Evolutionary conservation across 2,797 vertebrate species (phyloP).

Genomic region (Rhadinocentrus ornatus): DNA sequence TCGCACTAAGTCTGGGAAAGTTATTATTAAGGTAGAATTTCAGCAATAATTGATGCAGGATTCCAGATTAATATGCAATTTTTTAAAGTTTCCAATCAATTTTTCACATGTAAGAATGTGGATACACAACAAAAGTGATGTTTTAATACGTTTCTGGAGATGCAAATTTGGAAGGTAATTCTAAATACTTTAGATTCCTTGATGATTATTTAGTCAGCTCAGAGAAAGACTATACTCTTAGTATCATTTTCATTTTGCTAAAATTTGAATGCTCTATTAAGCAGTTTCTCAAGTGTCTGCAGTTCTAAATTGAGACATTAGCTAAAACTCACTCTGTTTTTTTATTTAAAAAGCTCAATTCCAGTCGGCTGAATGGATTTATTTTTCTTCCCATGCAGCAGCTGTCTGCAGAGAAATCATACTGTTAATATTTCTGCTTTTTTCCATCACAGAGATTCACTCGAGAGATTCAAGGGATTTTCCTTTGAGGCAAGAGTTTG

Average conservation of each 20-base stretch:
- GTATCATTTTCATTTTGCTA: slow-evolving; percentile 15
- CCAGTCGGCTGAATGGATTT: slow-evolving; percentile 6
- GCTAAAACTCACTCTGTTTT: slow-evolving; percentile 27
- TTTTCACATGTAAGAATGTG: too few species aligned
- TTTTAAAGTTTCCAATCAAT: too few species aligned
- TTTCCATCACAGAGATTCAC: neutral
- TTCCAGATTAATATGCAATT: too few species aligned
- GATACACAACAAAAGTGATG: too few species aligned
- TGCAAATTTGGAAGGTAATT: neutral
- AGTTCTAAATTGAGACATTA: slow-evolving; percentile 26
- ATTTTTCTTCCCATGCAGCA: slow-evolving; percentile 15
- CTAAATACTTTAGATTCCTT: neutral
- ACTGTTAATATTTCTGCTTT: neutral
- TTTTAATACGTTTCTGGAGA: too few species aligned
- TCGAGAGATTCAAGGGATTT: neutral
- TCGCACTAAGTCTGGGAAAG: too few species aligned
- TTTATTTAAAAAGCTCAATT: slow-evolving; percentile 8
- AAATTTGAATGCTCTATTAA: neutral
- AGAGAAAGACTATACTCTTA: neutral
- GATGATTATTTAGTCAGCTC: neutral
- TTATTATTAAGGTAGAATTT: too few species aligned
- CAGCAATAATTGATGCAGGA: too few species aligned
- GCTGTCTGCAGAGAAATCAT: slow-evolving; percentile 19
- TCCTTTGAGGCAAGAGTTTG: neutral
- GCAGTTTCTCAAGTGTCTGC: slow-evolving; percentile 10